Evolutionary conservation across 2,888 invertebrate genomes (phyloP).

Genomic region (Drosophila barbarae): DNA sequence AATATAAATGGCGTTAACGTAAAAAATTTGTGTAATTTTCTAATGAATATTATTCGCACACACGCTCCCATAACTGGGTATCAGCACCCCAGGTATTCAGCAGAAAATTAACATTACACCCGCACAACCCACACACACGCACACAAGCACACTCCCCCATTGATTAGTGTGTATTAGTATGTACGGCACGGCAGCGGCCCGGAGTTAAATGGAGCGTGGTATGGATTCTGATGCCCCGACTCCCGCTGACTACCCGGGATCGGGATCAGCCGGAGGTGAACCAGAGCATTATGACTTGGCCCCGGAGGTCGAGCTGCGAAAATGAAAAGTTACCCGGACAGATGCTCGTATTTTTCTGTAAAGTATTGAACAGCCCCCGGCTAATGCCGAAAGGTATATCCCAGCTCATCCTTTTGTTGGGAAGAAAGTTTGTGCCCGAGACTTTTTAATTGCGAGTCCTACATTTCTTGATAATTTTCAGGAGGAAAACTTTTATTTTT

Average conservation of each 20-base stretch:
- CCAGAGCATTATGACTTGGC: slow-evolving; percentile 28
- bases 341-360: slow-evolving; percentile 20
- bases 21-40: slow-evolving; percentile 52
- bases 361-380: slow-evolving; percentile 36
- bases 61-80: slow-evolving; percentile 24
- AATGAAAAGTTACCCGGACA: slow-evolving; percentile 46
- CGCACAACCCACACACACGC: slow-evolving; percentile 14
- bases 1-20: slow-evolving; percentile 44
- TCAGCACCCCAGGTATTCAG: slow-evolving; percentile 38
- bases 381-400: not conserved
- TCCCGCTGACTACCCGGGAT: slow-evolving; percentile 10
- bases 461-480: slow-evolving; percentile 22
- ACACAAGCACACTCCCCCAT: slow-evolving; percentile 7
- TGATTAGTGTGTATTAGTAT: slow-evolving; percentile 54
- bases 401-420: not conserved
- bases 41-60: slow-evolving; percentile 58
- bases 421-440: slow-evolving; percentile 5
- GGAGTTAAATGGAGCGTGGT: slow-evolving; percentile 63
- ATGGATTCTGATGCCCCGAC: slow-evolving; percentile 42
- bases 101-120: slow-evolving; percentile 55
- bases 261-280: slow-evolving; percentile 32
- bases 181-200: slow-evolving; percentile 49
- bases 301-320: slow-evolving; percentile 11
- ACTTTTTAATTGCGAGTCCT: slow-evolving; percentile 32
- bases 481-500: slow-evolving; percentile 12